Conservation (phyloP, 2,113 vertebrate species). For the Crotophaga sulcirostris region DNA sequence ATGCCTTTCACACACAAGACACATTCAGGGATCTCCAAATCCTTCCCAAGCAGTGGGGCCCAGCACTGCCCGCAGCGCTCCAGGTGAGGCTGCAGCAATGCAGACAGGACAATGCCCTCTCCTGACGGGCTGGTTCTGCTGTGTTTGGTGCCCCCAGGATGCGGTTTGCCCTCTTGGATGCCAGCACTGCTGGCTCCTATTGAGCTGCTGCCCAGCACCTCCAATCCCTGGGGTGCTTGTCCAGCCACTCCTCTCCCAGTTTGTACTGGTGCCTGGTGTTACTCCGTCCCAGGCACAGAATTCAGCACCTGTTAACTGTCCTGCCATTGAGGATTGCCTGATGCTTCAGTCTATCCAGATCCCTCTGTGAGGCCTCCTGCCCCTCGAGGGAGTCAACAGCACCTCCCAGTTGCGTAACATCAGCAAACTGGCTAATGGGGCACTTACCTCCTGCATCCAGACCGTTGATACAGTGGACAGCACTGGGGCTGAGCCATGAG, state of each 20-base stretch:
- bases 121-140: not conserved
- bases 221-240: not conserved
- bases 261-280: fast-evolving
- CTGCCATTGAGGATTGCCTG: too few species aligned
- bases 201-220: not conserved
- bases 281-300: too few species aligned
- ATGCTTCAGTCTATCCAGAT: too few species aligned
- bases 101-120: not conserved
- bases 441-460: too few species aligned
- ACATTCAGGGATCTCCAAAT: not conserved
- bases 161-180: not conserved
- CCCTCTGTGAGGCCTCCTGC: too few species aligned
- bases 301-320: too few species aligned
- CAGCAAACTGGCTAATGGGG: too few species aligned
- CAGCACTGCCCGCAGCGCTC: not conserved
- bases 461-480: too few species aligned
- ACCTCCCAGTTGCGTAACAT: too few species aligned
- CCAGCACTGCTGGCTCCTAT: not conserved
- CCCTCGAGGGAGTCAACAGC: too few species aligned
- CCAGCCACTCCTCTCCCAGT: not conserved
- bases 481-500: too few species aligned
- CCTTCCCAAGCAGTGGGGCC: too few species aligned
- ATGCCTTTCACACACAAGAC: not conserved
- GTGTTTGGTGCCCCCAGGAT: not conserved
- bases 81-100: fast-evolving